Percentiles rank a stretch among this genome's conserved stretches.
These are phyloP conservation scores for Manis crassicaudata DNA, from an alignment of 2,797 vertebrate species.

Conservation along the genomic window DNA sequence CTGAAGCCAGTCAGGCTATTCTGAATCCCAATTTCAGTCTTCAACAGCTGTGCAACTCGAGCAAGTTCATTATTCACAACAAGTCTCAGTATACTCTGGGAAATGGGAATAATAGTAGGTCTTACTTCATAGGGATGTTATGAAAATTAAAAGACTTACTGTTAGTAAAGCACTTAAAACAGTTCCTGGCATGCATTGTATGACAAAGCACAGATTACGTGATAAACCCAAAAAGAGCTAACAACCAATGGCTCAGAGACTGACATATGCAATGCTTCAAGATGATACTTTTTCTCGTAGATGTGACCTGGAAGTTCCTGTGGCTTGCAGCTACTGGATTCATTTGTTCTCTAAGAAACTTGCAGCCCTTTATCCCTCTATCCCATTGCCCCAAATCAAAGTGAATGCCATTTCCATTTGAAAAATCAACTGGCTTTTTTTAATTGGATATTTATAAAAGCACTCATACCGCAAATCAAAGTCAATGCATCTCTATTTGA, in stretches of 20 bases:
- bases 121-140: background rate
- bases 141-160: background rate
- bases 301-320: background rate
- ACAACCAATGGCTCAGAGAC: background rate
- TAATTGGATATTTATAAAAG: background rate
- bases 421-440: slow-evolving; percentile 25
- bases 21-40: background rate
- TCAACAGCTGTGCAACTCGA: background rate
- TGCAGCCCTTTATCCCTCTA: background rate
- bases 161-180: background rate
- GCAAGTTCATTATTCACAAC: background rate
- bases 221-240: background rate
- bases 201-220: background rate
- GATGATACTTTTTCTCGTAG: background rate
- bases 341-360: slow-evolving; percentile 26
- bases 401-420: background rate
- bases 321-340: background rate
- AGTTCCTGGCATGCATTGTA: rapidly evolving
- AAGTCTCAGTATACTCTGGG: background rate
- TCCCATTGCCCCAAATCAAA: background rate
- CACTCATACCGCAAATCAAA: background rate
- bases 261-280: background rate
- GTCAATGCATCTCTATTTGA: background rate
- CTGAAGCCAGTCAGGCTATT: background rate
- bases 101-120: background rate